Evolutionary conservation across 2,888 invertebrate species (phyloP).

Genomic region (Penaeus monodon): DNA sequence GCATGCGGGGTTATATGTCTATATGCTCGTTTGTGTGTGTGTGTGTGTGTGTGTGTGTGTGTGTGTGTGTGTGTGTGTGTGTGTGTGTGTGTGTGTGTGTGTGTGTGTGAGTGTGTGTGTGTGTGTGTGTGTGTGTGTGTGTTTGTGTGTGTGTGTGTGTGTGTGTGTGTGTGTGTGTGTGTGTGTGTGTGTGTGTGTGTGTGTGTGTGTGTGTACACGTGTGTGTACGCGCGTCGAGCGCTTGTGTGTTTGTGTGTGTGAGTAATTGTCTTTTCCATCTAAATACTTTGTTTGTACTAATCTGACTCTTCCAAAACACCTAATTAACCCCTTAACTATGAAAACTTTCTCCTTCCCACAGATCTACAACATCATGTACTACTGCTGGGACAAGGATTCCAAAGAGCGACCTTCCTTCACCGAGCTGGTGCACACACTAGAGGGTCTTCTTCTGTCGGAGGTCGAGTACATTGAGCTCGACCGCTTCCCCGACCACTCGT

Average conservation of each 20-base stretch:
- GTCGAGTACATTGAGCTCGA: constrained; percentile 94
- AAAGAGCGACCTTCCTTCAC: constrained; percentile 86
- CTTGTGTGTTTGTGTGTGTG: too few species aligned
- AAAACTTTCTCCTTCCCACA: constrained; percentile 1
- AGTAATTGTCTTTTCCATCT: too few species aligned
- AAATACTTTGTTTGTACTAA: too few species aligned
- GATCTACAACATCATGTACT: constrained; percentile 75
- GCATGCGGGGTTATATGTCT: background rate
- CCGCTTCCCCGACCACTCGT: constrained; percentile 91
- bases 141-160: background rate
- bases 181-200: constrained; percentile 7
- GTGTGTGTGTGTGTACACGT: background rate
- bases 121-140: background rate
- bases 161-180: constrained; percentile 1
- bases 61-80: too few species aligned
- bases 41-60: background rate
- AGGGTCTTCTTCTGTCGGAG: constrained; percentile 87
- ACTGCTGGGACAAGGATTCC: constrained; percentile 92
- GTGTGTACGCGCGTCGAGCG: too few species aligned
- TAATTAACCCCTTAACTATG: too few species aligned
- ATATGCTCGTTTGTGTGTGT: too few species aligned
- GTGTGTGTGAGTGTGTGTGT: background rate
- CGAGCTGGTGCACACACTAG: constrained; percentile 84
- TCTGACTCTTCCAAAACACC: too few species aligned
- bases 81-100: too few species aligned